These are phyloP conservation scores for Cryptus viduatorius DNA, from an alignment of 2,888 invertebrate genomes.

Conservation along the genomic window DNA sequence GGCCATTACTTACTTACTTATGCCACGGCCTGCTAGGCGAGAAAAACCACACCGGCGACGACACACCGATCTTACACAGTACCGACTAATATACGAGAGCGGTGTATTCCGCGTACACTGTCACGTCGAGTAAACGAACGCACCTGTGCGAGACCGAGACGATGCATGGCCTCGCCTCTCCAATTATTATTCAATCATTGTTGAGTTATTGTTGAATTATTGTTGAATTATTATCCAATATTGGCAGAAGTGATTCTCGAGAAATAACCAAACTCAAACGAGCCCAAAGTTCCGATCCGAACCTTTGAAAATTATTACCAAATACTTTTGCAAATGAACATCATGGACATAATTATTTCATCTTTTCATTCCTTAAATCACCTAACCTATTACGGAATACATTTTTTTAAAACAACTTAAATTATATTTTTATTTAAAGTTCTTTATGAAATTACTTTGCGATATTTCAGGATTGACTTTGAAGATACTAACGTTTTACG, in stretches of 20 bases:
- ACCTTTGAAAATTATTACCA: too few species aligned
- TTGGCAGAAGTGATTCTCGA: background rate
- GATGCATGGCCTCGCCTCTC: background rate
- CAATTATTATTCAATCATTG: background rate
- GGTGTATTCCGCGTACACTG: background rate
- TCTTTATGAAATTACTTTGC: too few species aligned
- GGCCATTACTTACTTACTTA: constrained; percentile 79
- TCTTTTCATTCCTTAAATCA: too few species aligned
- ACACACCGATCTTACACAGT: constrained; percentile 40
- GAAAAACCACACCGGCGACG: constrained; percentile 72
- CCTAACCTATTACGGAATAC: too few species aligned
- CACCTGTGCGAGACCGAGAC: constrained; percentile 23
- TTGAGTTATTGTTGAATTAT: background rate
- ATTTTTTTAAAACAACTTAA: too few species aligned
- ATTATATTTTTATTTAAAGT: too few species aligned
- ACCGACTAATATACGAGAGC: constrained; percentile 49
- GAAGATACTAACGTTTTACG: background rate
- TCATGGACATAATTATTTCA: too few species aligned
- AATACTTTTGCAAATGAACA: too few species aligned
- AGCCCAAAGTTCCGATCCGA: too few species aligned
- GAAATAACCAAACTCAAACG: too few species aligned
- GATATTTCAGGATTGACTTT: background rate
- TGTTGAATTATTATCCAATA: background rate
- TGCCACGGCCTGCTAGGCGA: constrained; percentile 78
- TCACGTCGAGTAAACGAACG: background rate